These are phyloP conservation scores for Lepidocolaptes lacrymiger DNA, from an alignment of 2,797 vertebrate genomes.

Conservation along the genomic window DNA sequence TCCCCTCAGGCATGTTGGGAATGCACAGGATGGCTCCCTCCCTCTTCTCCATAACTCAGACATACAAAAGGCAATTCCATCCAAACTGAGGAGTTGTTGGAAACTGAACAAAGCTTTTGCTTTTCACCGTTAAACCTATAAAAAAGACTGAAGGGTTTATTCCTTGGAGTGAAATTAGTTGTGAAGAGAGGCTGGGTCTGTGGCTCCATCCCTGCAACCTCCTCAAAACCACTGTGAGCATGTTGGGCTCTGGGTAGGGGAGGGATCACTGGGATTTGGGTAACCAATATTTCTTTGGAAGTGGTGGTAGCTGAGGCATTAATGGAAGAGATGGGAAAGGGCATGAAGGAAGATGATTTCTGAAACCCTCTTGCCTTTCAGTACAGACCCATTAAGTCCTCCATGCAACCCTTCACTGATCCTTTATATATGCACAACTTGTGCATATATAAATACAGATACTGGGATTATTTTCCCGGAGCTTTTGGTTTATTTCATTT, in stretches of 20 bases:
- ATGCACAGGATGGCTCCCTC: neutral
- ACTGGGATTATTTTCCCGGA: neutral
- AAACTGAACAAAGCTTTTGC: neutral
- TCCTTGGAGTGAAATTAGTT: neutral
- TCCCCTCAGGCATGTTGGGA: accelerated
- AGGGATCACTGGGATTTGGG: neutral
- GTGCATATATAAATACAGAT: accelerated
- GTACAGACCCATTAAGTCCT: neutral
- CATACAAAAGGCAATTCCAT: neutral
- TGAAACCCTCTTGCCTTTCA: neutral
- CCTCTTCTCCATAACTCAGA: neutral
- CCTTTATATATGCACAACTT: too few species aligned
- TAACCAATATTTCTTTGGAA: neutral
- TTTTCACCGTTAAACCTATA: neutral
- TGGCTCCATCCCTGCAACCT: neutral
- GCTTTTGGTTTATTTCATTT: neutral
- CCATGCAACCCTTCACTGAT: accelerated
- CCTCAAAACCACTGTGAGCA: accelerated
- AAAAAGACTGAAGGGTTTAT: neutral
- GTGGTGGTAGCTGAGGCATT: neutral
- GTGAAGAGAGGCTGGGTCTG: neutral
- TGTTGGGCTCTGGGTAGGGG: neutral
- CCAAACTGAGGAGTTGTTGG: neutral
- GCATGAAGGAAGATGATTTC: neutral
- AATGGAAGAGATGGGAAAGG: neutral